phyloP scores from a whole-genome alignment of 2,888 invertebrate species.

The Oegoconia quadripuncta region DNA sequence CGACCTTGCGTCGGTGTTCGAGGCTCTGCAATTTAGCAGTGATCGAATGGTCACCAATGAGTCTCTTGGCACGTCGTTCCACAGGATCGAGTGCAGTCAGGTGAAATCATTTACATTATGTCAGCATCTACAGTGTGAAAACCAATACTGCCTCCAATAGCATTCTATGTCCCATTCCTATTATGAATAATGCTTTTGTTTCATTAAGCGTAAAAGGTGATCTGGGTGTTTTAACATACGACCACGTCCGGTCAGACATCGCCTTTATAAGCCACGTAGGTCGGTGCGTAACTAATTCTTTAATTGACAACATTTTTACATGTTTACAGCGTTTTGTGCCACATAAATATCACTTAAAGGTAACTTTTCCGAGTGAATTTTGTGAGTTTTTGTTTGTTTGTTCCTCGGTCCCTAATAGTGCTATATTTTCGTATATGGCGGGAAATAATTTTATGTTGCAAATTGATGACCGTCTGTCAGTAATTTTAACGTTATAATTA shows the following conservation, averaged over 20 bases:
- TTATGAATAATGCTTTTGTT: constrained; percentile 66
- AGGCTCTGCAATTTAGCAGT: too few relatives aligned
- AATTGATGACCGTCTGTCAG: too few relatives aligned
- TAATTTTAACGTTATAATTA: too few relatives aligned
- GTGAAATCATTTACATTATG: too few relatives aligned
- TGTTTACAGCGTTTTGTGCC: constrained; percentile 10
- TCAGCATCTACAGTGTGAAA: too few relatives aligned
- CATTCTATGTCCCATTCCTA: not conserved
- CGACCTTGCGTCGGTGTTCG: too few relatives aligned
- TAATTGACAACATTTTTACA: constrained; percentile 24
- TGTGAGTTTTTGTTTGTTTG: not conserved
- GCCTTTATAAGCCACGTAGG: not conserved
- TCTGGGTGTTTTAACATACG: constrained; percentile 51
- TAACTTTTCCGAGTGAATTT: not conserved
- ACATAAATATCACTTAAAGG: constrained; percentile 3
- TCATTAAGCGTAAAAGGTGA: constrained; percentile 66
- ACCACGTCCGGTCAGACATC: constrained; percentile 15
- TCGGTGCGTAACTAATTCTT: constrained; percentile 20
- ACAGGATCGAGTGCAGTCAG: too few relatives aligned
- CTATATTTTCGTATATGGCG: too few relatives aligned
- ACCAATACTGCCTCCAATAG: constrained; percentile 1
- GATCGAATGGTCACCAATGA: too few relatives aligned
- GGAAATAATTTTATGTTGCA: too few relatives aligned
- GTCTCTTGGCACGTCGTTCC: too few relatives aligned
- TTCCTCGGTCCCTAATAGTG: too few relatives aligned